Base-by-base conservation (phyloP, 2,888 invertebrate genomes). In the Pandemis cinnamomeana region DNA sequence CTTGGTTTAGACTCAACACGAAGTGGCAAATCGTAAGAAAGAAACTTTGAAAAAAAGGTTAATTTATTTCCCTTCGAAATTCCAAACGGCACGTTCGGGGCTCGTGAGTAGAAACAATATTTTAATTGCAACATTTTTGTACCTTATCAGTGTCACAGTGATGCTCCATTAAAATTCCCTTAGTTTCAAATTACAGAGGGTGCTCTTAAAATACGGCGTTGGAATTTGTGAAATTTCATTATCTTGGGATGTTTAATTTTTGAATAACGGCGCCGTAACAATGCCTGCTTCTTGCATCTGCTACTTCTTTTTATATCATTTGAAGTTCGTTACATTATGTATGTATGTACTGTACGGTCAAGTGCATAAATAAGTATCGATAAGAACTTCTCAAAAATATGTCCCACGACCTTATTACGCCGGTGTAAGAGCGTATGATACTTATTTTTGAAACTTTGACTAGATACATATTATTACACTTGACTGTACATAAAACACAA, bases 171-270 rank as follows among this genome's bases (percentile, higher is more conserved):
- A 75, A 78, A 77, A 78, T 77, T 76, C 78, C 72, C 68, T 61
- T 75, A 76, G 61, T 67, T 70, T 62, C 71, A 75, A 78, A 79
- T 77, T 77, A 77, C 72, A 58, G 48, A 51, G 61, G 66, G 53
- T 48, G 58, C 61, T 64, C 55, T 62, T 75, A 67, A 78, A 71
- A 62, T 70, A 68, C 74, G 69, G 63, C 68, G 71, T 20, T 46
- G 77, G 78, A 53, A 77, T 77, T 77, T 72, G 20, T 72, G 78
- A 79, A 81, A 82, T 81, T 81, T 82, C 78, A 81, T 82, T 81
- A 80, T 75, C 77, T 75, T 64, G 48, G 42, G 68, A 71, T 77
- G 72, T 77, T 75, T 73, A 69, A 77, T 77, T 72, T 75, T 76
- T 75, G 71, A 75, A 67, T 58, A 70, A 72, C 71, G 70, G 62